Base-by-base conservation (phyloP, 2,888 invertebrate species). In the Idaea biselata region DNA sequence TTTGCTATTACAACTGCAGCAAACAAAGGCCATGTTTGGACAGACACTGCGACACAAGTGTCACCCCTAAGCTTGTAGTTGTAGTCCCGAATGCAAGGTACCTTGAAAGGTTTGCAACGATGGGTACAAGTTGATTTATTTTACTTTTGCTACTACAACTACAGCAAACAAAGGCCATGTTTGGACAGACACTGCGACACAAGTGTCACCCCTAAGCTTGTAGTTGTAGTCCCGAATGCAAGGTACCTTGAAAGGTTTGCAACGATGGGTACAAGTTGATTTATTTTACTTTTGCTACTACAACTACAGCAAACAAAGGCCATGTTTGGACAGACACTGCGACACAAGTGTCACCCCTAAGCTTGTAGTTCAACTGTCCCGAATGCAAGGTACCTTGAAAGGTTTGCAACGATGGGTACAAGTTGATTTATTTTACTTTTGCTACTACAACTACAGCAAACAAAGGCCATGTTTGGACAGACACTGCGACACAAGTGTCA, bases 121-220 rank as follows among this genome's bases (percentile, higher is more conserved):
- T 32, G 32, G 67, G 80, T 78, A 82, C 86, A 88, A 80, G 80
- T 76, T 79, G 74, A 91, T 90, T 91, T n/a, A n/a, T n/a, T n/a
- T n/a, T n/a, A n/a, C n/a, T n/a, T n/a, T n/a, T 2, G 11, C 4
- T 32, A 8, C 7, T 32, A 2, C 7, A 32, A 32, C 32, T 1
- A 11, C 4, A 32, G 32, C 32, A 32, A 32, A 32, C 32, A 32
- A 32, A 8, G 58, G 25, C 31, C 33, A 18, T 32, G 1, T 32
- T 17, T 32, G 6, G 32, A 32, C 6, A 54, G 31, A 16, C 18
- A 8, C 58, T 31, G 32, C 11, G 11, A 32, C 32, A 63, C 17
- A 68, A 57, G 58, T 53, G 63, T 67, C 65, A 67, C 44, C 69
- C 70, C 72, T 67, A 73, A 69, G 84, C 84, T 81, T 71, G 67